Conservation (phyloP, 2,888 invertebrate species). For the Morpho helenor region DNA sequence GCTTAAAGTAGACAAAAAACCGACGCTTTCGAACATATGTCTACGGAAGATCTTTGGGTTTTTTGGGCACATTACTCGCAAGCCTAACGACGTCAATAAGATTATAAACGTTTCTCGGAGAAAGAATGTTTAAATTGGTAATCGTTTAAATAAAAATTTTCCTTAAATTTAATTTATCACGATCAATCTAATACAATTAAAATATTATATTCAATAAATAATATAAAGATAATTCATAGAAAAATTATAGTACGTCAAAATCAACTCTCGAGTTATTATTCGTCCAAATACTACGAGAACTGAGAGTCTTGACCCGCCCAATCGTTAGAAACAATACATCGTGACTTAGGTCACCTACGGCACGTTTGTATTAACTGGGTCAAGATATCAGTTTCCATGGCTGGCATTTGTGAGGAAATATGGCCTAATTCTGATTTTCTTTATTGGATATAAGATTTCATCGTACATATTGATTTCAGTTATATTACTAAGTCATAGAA, state of each 20-base stretch:
- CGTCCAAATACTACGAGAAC: neutral
- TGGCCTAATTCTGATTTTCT: constrained; percentile 3
- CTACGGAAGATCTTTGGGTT: too few species aligned
- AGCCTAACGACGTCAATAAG: too few species aligned
- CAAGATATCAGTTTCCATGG: constrained; percentile 21
- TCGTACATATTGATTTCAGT: neutral
- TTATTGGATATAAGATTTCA: neutral
- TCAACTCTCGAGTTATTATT: neutral
- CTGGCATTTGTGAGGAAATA: constrained; percentile 6
- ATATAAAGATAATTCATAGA: neutral
- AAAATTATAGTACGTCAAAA: neutral
- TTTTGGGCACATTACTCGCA: too few species aligned
- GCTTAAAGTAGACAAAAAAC: neutral
- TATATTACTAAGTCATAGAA: too few species aligned
- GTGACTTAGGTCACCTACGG: constrained; percentile 11
- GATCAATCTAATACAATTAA: neutral
- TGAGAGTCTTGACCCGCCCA: neutral
- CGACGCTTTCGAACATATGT: too few species aligned
- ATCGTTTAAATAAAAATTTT: too few species aligned
- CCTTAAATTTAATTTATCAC: too few species aligned
- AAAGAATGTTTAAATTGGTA: too few species aligned
- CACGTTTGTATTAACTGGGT: constrained; percentile 15
- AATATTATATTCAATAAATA: neutral
- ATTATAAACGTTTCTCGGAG: too few species aligned
- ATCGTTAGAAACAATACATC: constrained; percentile 4